Percentiles rank a stretch among this genome's conserved stretches.
Conservation (phyloP, 2,113 vertebrate genomes). For the Lamprotornis superbus region DNA sequence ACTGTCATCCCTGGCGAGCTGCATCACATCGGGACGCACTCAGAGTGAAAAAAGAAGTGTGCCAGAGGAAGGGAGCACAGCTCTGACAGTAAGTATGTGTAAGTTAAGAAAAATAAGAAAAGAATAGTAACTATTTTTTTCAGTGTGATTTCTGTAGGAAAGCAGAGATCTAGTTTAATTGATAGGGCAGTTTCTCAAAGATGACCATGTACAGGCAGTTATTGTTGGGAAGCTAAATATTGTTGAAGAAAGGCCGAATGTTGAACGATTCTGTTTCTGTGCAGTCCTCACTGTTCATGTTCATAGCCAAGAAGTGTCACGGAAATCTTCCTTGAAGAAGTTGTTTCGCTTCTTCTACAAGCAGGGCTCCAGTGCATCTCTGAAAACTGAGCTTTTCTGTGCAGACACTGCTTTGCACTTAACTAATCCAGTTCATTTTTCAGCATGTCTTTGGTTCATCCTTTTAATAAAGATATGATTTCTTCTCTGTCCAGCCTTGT, state of each 20-base stretch:
- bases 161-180: background rate
- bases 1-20: background rate
- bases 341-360: background rate
- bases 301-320: background rate
- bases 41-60: background rate
- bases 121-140: background rate
- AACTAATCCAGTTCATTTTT: background rate
- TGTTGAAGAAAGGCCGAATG: background rate
- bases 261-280: background rate
- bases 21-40: background rate
- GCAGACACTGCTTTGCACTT: background rate
- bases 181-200: background rate
- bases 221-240: background rate
- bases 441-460: background rate
- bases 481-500: background rate
- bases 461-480: background rate
- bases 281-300: background rate
- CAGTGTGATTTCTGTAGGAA: background rate
- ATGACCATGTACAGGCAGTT: background rate
- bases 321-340: background rate
- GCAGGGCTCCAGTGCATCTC: background rate
- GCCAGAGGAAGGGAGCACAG: background rate
- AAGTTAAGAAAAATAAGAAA: background rate
- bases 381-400: background rate
- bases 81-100: background rate